These are phyloP conservation scores for Eueides isabella DNA, from an alignment of 1,140 invertebrate genomes.

Conservation along the genomic window DNA sequence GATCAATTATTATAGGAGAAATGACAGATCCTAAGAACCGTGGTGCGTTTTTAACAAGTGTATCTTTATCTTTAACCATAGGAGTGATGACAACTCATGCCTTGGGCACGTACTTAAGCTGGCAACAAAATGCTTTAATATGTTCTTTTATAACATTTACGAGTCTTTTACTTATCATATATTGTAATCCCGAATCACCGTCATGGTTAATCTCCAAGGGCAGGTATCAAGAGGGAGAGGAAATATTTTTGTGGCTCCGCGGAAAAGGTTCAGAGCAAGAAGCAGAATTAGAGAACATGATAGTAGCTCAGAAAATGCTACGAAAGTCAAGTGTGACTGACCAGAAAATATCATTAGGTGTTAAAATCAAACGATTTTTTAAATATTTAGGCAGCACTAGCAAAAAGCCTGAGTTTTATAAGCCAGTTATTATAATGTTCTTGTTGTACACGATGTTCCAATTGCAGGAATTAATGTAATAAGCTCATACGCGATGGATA, in stretches of 20 bases:
- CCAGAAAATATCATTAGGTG: conserved; percentile 43
- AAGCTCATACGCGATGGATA: conserved; percentile 72
- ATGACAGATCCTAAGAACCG: conserved; percentile 73
- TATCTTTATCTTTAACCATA: conserved; percentile 68
- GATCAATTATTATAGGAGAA: conserved; percentile 76
- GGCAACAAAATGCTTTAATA: conserved; percentile 67
- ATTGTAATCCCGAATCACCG: conserved; percentile 65
- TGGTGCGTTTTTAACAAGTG: conserved; percentile 68
- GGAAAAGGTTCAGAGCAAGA: conserved; percentile 55
- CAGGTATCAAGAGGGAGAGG: conserved; percentile 59
- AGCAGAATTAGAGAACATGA: conserved; percentile 67
- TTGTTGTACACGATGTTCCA: conserved; percentile 71
- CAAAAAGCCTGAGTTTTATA: conserved; percentile 74
- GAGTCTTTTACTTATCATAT: conserved; percentile 64
- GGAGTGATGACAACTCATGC: conserved; percentile 66
- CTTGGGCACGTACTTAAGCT: conserved; percentile 62
- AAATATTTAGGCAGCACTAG: conserved; percentile 53
- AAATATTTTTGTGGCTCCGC: conserved; percentile 67
- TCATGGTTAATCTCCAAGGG: conserved; percentile 72
- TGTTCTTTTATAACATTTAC: conserved; percentile 70
- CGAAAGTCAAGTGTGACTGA: conserved; percentile 60
- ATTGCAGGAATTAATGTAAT: conserved; percentile 74
- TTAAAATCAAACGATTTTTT: conserved; percentile 50
- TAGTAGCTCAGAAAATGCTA: conserved; percentile 58
- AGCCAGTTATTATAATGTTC: conserved; percentile 74